These are phyloP conservation scores for Dioctria rufipes DNA, from an alignment of 2,888 invertebrate species.

Conservation along the genomic window DNA sequence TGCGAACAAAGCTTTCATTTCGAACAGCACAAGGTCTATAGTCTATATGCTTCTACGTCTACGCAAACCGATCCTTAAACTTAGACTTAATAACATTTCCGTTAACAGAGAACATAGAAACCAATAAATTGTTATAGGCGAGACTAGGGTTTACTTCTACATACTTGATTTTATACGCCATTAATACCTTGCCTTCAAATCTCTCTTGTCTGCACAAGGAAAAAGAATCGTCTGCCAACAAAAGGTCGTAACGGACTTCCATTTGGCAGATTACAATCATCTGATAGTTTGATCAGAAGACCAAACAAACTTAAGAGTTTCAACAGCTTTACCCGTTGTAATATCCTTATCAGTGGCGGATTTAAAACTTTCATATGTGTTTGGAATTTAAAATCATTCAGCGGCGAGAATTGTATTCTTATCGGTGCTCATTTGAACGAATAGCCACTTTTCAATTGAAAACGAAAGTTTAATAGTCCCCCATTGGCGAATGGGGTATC, in stretches of 20 bases:
- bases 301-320: conserved; percentile 16
- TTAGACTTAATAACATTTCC: too few relatives aligned
- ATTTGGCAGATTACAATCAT: conserved; percentile 39
- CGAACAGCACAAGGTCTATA: too few relatives aligned
- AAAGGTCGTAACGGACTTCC: conserved; percentile 30
- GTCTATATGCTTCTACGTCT: too few relatives aligned
- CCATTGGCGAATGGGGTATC: conserved; percentile 27
- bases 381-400: conserved; percentile 55
- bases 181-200: conserved; percentile 2
- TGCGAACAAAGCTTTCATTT: too few relatives aligned
- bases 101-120: too few relatives aligned
- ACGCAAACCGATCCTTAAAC: not conserved
- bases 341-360: conserved; percentile 36
- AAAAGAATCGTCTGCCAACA: conserved; percentile 49
- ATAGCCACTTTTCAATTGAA: conserved; percentile 54
- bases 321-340: not conserved
- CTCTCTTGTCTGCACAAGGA: conserved; percentile 1
- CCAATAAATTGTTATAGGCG: conserved; percentile 22
- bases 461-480: conserved; percentile 29
- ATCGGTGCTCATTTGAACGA: conserved; percentile 56
- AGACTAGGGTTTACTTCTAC: too few relatives aligned
- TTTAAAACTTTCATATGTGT: conserved; percentile 55
- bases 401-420: conserved; percentile 46
- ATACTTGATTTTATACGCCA: conserved; percentile 1
- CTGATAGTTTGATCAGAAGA: conserved; percentile 50